These are phyloP conservation scores for Sarcophaga caerulescens DNA, from an alignment of 2,888 invertebrate genomes.

Conservation along the genomic window DNA sequence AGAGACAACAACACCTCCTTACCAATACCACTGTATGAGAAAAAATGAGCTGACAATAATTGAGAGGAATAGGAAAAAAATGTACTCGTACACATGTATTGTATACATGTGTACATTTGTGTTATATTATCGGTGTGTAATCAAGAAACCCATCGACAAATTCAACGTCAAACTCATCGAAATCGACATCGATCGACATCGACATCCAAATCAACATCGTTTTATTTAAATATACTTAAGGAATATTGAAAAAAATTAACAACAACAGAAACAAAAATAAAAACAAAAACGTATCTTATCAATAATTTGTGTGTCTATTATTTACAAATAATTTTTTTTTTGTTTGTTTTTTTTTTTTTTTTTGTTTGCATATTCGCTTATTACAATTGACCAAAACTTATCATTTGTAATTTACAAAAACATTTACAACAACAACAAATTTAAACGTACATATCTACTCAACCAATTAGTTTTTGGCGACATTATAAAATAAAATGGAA, in stretches of 20 bases:
- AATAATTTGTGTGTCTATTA: conserved; percentile 1
- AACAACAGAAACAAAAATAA: conserved; percentile 6
- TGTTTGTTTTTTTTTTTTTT: conserved; percentile 22
- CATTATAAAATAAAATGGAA: conserved; percentile 7
- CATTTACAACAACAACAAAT: not conserved
- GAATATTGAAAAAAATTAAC: not conserved
- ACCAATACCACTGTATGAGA: conserved; percentile 33
- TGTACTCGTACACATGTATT: conserved; percentile 29
- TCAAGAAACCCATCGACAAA: conserved; percentile 22
- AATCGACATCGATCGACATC: conserved; percentile 46
- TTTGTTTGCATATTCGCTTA: not conserved
- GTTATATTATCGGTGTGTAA: conserved; percentile 61
- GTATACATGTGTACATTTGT: no score
- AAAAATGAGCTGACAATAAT: conserved; percentile 5
- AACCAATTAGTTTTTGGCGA: conserved; percentile 53
- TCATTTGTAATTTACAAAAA: conserved; percentile 12
- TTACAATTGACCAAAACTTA: conserved; percentile 52
- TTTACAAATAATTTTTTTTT: conserved; percentile 26
- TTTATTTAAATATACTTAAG: conserved; percentile 48
- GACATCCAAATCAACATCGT: conserved; percentile 48
- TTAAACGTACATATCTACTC: conserved; percentile 24
- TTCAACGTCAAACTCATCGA: conserved; percentile 53
- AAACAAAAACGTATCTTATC: conserved; percentile 54
- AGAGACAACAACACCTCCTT: conserved; percentile 56
- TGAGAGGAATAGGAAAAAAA: conserved; percentile 42